These are phyloP conservation scores for Flexamia atlantica DNA, from an alignment of 2,888 invertebrate species.

Conservation along the genomic window DNA sequence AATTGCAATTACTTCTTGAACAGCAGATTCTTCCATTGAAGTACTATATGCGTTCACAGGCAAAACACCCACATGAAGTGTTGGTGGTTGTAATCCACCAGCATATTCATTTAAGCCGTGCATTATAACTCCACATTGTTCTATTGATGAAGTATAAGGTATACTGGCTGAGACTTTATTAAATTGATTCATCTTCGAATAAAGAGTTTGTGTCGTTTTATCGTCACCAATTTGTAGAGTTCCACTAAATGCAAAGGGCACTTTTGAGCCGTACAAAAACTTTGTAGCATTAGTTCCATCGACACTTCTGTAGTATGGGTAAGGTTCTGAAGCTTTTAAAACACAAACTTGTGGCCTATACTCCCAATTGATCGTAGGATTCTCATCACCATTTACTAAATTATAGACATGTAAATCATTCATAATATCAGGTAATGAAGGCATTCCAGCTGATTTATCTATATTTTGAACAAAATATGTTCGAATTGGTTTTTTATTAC, in stretches of 20 bases:
- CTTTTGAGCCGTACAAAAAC: slow-evolving; percentile 22
- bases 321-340: slow-evolving; percentile 24
- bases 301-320: slow-evolving; percentile 10
- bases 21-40: too few relatives aligned
- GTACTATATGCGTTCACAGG: too few relatives aligned
- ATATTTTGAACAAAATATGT: slow-evolving; percentile 21
- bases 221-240: background rate
- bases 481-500: slow-evolving; percentile 22
- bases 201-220: background rate
- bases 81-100: too few relatives aligned
- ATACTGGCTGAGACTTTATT: too few relatives aligned
- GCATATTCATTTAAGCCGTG: too few relatives aligned
- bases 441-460: background rate
- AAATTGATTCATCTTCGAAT: too few relatives aligned
- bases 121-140: too few relatives aligned
- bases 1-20: too few relatives aligned
- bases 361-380: slow-evolving; percentile 19
- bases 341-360: slow-evolving; percentile 31
- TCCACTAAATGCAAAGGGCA: background rate
- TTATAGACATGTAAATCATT: background rate
- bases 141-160: too few relatives aligned
- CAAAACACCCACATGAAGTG: too few relatives aligned
- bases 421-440: slow-evolving; percentile 25
- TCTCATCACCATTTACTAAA: background rate
- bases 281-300: background rate